These are phyloP conservation scores for Pteruthius melanotis DNA, from an alignment of 2,113 vertebrate species.

Conservation along the genomic window DNA sequence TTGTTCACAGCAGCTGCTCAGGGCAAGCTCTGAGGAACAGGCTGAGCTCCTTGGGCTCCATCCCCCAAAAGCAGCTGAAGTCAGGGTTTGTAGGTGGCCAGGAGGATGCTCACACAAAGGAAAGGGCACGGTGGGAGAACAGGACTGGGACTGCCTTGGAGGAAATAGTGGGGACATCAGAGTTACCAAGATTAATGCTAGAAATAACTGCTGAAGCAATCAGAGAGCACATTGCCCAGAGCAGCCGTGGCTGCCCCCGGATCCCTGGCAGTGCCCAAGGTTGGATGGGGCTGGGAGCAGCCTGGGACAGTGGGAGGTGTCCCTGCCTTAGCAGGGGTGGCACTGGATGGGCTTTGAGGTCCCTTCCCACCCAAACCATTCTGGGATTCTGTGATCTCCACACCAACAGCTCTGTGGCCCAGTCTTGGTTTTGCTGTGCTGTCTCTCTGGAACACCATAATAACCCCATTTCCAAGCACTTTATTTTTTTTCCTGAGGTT, in stretches of 20 bases:
- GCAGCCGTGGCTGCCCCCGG: neutral
- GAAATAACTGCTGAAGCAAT: neutral
- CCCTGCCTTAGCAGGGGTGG: neutral
- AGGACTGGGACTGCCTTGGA: neutral
- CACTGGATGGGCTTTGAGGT: rapidly evolving
- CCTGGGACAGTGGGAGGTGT: neutral
- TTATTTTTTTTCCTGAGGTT: neutral
- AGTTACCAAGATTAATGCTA: neutral
- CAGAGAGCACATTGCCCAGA: neutral
- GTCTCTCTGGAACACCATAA: neutral
- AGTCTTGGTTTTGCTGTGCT: neutral
- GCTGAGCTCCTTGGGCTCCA: neutral
- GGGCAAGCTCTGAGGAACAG: neutral
- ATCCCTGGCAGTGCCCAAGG: neutral
- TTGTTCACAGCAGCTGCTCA: neutral
- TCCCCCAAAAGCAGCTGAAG: neutral
- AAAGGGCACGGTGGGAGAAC: rapidly evolving
- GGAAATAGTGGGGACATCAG: neutral
- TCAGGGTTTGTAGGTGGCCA: neutral
- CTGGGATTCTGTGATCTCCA: neutral
- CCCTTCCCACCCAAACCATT: neutral
- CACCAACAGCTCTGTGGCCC: neutral
- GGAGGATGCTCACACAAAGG: neutral
- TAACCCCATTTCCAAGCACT: neutral
- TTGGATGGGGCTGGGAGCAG: neutral